These are phyloP conservation scores for Dasyurus viverrinus DNA, from an alignment of 2,113 vertebrate species.

Conservation along the genomic window DNA sequence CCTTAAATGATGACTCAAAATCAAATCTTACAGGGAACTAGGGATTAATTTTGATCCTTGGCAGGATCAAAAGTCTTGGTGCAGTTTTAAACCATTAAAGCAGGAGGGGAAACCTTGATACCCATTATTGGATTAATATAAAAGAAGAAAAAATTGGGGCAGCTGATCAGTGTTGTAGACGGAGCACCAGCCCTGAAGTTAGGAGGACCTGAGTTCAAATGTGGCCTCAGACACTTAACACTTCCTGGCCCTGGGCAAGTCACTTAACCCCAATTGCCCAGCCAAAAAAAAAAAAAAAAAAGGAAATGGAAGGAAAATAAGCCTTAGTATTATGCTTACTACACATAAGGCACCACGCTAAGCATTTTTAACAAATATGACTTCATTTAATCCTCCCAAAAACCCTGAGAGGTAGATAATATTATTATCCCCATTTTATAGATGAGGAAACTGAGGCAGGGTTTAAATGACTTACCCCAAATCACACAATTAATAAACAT, in stretches of 20 bases:
- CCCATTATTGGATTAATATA: background rate
- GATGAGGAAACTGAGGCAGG: background rate
- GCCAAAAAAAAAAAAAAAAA: no score
- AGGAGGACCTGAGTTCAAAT: no score
- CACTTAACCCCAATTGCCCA: no score
- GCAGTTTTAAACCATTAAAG: no score
- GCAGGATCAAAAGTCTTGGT: background rate
- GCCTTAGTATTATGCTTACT: background rate
- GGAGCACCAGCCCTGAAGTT: no score
- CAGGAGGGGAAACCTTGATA: background rate
- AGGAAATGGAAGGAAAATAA: no score
- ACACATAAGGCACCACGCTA: background rate
- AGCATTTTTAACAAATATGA: background rate
- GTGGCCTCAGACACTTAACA: no score
- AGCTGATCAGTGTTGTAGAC: no score
- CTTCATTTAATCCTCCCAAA: background rate
- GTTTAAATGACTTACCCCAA: background rate
- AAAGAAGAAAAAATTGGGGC: no score
- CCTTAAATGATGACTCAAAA: background rate
- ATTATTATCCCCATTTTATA: background rate
- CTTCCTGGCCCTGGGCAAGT: no score
- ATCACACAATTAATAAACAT: background rate
- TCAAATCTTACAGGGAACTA: background rate
- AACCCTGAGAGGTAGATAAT: background rate
- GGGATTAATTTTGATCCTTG: background rate